Percentiles rank a stretch among this genome's conserved stretches.
Conservation (phyloP, 2,888 invertebrate genomes). For the Saturnia japonica region DNA sequence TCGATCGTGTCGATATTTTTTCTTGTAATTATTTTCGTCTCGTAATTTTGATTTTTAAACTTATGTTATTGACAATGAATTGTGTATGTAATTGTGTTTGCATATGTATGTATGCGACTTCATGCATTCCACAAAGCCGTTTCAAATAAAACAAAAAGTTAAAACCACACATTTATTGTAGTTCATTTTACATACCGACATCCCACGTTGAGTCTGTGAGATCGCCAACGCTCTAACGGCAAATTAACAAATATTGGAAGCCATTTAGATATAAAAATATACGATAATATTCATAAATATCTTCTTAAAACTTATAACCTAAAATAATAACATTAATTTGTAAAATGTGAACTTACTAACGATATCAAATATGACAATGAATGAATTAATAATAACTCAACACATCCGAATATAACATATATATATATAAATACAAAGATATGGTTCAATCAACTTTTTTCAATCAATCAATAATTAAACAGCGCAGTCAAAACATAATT, state of each 20-base stretch:
- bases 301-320: conserved; percentile 13
- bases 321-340: conserved; percentile 1
- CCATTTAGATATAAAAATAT: conserved; percentile 35
- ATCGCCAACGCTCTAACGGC: conserved; percentile 50
- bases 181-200: conserved; percentile 48
- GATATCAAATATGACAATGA: neutral
- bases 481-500: no score
- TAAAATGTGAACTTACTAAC: neutral
- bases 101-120: no score
- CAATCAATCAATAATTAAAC: no score
- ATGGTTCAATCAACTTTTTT: no score
- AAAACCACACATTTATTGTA: conserved; percentile 70
- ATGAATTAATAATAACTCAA: neutral
- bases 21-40: no score
- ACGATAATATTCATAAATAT: conserved; percentile 26
- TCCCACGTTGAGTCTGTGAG: conserved; percentile 52
- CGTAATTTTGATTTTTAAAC: no score
- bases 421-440: no score
- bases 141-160: conserved; percentile 42
- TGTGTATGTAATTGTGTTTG: no score
- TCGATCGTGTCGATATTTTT: no score
- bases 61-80: no score
- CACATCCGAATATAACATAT: no score
- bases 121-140: no score
- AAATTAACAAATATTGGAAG: conserved; percentile 47